A percentile compares a stretch with the other conserved stretches of the same genome.
Conservation (phyloP, 1,140 invertebrate species). For the Mercenaria mercenaria region DNA sequence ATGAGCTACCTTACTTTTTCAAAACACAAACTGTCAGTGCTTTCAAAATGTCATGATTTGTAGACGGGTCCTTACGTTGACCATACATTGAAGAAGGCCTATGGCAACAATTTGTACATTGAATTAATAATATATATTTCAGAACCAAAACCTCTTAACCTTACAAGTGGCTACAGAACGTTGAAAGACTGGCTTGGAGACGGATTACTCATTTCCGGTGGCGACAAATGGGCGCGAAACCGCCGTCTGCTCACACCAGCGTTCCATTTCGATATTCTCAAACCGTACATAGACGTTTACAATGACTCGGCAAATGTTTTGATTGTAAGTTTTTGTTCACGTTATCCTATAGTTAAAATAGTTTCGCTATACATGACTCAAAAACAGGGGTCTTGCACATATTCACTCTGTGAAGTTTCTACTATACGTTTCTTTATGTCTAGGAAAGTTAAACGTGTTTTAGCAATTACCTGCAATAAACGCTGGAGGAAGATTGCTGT, state of each 20-base stretch:
- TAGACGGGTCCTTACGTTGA: too few species aligned
- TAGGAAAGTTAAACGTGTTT: too few species aligned
- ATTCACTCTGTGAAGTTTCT: too few species aligned
- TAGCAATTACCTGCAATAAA: too few species aligned
- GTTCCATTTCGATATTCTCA: slow-evolving; percentile 95
- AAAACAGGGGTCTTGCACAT: too few species aligned
- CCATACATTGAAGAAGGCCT: too few species aligned
- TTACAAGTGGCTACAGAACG: slow-evolving; percentile 54
- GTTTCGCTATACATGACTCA: too few species aligned
- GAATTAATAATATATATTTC: slow-evolving; percentile 3
- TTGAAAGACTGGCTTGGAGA: slow-evolving; percentile 72
- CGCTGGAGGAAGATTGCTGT: too few species aligned
- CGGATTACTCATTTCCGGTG: slow-evolving; percentile 86
- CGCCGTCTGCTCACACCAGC: slow-evolving; percentile 95
- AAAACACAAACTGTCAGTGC: neutral
- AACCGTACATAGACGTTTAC: slow-evolving; percentile 93
- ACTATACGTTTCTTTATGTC: too few species aligned
- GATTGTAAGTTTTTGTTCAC: slow-evolving; percentile 47
- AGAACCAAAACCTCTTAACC: slow-evolving; percentile 58
- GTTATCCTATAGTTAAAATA: too few species aligned
- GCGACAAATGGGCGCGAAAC: slow-evolving; percentile 92
- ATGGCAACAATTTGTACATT: too few species aligned
- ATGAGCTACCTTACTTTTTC: neutral
- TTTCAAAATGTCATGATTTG: too few species aligned
- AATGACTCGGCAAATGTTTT: slow-evolving; percentile 83